phyloP scores from a whole-genome alignment of 1,140 invertebrate genomes.

The Rhizoglyphus robini region DNA sequence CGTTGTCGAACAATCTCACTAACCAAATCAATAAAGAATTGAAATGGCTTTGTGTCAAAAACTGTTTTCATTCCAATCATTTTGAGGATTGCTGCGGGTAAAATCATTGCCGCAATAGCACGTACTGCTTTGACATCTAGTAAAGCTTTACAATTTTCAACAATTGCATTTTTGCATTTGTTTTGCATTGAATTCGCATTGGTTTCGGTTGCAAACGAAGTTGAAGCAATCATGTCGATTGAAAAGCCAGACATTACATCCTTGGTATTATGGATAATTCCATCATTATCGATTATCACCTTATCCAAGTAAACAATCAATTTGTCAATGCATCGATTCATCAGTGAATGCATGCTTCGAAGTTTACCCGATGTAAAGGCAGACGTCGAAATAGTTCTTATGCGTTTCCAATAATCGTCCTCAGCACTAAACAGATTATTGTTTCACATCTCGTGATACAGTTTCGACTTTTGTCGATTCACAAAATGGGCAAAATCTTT shows the following conservation, averaged over 20 bases:
- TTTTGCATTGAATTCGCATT: background rate
- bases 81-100: background rate
- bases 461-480: constrained; percentile 4
- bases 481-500: constrained; percentile 26
- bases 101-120: background rate
- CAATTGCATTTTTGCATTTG: background rate
- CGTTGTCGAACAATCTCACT: background rate
- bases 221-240: constrained; percentile 16
- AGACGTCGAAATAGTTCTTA: constrained; percentile 40
- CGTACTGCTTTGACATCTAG: background rate
- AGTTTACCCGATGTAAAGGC: constrained; percentile 44
- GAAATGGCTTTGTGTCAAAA: background rate
- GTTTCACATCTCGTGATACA: background rate
- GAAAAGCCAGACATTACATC: constrained; percentile 1
- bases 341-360: constrained; percentile 39
- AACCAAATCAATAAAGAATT: background rate
- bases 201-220: constrained; percentile 8
- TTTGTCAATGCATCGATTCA: background rate
- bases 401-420: constrained; percentile 35
- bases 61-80: background rate
- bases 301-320: background rate
- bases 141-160: background rate
- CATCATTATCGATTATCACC: background rate
- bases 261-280: background rate
- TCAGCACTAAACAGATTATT: constrained; percentile 23